These are phyloP conservation scores for Mechanitis mazaeus DNA, from an alignment of 2,888 invertebrate species.

Conservation along the genomic window DNA sequence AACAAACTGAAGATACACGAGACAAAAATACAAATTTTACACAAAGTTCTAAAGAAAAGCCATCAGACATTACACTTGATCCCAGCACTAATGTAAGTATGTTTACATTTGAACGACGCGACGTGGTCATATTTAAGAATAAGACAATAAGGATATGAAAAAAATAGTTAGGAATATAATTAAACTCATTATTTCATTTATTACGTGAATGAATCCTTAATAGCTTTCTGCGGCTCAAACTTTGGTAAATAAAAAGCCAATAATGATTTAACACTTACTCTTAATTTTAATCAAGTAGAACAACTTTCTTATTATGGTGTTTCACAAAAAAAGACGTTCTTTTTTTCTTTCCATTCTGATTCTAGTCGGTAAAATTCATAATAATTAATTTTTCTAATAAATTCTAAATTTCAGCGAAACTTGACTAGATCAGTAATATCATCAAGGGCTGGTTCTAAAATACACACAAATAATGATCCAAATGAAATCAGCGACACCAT, in stretches of 20 bases:
- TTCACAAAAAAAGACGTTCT: no score
- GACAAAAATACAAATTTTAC: conserved; percentile 22
- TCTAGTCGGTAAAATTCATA: background rate
- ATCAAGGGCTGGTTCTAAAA: conserved; percentile 24
- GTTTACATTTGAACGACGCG: background rate
- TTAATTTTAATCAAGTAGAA: no score
- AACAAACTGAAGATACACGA: conserved; percentile 12
- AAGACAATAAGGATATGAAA: no score
- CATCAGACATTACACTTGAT: conserved; percentile 5
- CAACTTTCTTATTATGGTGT: no score
- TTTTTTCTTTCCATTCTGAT: no score
- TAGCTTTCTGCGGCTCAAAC: no score
- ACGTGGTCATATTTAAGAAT: no score
- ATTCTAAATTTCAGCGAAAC: conserved; percentile 42
- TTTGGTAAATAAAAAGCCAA: no score
- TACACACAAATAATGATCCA: background rate
- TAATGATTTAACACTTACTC: no score
- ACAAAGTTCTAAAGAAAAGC: conserved; percentile 20
- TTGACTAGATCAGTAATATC: conserved; percentile 29
- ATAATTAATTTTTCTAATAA: background rate
- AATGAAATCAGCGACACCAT: conserved; percentile 39
- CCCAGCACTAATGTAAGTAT: conserved; percentile 41
- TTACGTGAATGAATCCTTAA: no score
- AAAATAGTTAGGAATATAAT: no score
- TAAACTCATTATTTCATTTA: no score